A percentile compares a stretch with the other conserved stretches of the same genome.
Conservation (phyloP, 2,888 invertebrate species). For the Clitarchus hookeri region DNA sequence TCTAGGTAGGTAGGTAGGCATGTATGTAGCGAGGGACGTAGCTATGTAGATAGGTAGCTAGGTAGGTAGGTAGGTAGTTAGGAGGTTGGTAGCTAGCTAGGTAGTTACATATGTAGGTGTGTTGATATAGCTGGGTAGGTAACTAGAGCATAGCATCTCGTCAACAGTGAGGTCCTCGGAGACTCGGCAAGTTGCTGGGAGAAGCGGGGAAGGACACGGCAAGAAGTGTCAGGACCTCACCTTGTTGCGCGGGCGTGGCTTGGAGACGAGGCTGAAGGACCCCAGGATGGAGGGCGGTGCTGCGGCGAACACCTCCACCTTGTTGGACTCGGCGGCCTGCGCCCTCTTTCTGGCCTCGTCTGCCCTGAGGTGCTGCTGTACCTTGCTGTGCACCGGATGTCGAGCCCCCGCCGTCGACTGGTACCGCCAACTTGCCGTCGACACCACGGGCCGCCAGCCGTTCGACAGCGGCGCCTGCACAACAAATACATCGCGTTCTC, state of each 20-base stretch:
- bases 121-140: too few species aligned
- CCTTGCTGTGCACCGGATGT: slow-evolving; percentile 38
- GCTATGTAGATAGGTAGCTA: too few species aligned
- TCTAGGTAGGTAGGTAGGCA: too few species aligned
- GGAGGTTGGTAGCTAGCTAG: too few species aligned
- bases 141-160: too few species aligned
- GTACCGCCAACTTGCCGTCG: slow-evolving; percentile 18
- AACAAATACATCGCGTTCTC: not conserved
- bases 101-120: too few species aligned
- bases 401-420: not conserved
- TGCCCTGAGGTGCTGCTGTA: slow-evolving; percentile 37
- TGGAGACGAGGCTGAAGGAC: slow-evolving; percentile 60
- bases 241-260: slow-evolving; percentile 27
- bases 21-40: too few species aligned
- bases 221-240: too few species aligned
- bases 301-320: slow-evolving; percentile 28
- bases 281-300: slow-evolving; percentile 53
- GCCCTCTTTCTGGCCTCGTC: slow-evolving; percentile 34
- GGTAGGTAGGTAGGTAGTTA: too few species aligned
- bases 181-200: too few species aligned
- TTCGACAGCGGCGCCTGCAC: slow-evolving; percentile 37
- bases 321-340: slow-evolving; percentile 24
- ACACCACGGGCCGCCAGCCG: slow-evolving; percentile 39
- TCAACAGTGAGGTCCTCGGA: too few species aligned
- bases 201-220: too few species aligned